These are phyloP conservation scores for Zaprionus obscuricornis DNA, from an alignment of 2,888 invertebrate species.

Conservation along the genomic window DNA sequence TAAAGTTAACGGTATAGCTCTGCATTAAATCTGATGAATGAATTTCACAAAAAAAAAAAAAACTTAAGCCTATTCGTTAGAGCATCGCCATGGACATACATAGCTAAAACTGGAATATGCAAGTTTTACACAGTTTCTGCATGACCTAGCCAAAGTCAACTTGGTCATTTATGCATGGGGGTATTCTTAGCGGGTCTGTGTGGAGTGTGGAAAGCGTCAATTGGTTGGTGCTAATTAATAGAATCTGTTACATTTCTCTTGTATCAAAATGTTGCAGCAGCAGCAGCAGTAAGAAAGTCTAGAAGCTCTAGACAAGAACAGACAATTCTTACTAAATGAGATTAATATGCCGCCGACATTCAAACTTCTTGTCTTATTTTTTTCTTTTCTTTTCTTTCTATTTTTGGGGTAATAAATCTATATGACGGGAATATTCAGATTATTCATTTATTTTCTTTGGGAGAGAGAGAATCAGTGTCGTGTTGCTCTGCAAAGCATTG, in stretches of 20 bases:
- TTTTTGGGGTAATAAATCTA: conserved; percentile 28
- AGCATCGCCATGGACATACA: not conserved
- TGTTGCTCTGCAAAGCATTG: conserved; percentile 37
- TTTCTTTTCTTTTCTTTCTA: conserved; percentile 17
- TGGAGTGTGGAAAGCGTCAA: conserved; percentile 34
- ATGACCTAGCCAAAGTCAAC: conserved; percentile 33
- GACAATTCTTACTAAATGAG: conserved; percentile 8
- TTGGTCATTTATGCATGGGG: conserved; percentile 6
- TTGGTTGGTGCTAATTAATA: conserved; percentile 66
- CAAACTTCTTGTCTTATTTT: too few relatives aligned
- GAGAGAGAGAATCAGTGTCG: conserved; percentile 46
- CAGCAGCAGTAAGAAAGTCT: conserved; percentile 18
- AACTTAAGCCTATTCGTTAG: not conserved
- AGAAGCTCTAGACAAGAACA: not conserved
- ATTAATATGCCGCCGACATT: conserved; percentile 6
- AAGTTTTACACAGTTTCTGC: conserved; percentile 59
- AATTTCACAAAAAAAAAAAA: conserved; percentile 1
- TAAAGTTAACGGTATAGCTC: too few relatives aligned
- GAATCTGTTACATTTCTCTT: conserved; percentile 60
- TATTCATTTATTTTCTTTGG: conserved; percentile 11
- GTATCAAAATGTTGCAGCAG: conserved; percentile 23
- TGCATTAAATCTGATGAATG: conserved; percentile 26
- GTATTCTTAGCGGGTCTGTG: conserved; percentile 6
- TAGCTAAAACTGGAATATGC: conserved; percentile 63
- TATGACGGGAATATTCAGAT: conserved; percentile 41